Evolutionary conservation across 2,797 vertebrate genomes (phyloP).

Genomic region (Scolopax rusticola): DNA sequence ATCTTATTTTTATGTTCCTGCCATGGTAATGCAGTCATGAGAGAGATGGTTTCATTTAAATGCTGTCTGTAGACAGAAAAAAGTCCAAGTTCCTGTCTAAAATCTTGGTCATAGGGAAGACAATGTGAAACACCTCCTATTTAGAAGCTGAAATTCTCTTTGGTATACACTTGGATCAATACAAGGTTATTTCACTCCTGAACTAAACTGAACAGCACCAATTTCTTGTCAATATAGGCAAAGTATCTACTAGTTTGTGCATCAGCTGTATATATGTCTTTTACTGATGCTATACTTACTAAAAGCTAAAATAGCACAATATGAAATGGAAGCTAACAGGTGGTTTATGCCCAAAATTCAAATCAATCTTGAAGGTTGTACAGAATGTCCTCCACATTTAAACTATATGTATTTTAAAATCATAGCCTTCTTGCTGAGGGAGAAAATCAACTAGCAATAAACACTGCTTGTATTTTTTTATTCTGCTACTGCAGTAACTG

Average conservation of each 20-base stretch:
- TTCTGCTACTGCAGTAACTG: neutral
- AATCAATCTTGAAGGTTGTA: slow-evolving; percentile 35
- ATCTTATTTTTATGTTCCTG: neutral
- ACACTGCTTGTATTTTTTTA: neutral
- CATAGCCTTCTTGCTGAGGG: neutral
- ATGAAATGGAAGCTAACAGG: neutral
- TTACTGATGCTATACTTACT: slow-evolving; percentile 1
- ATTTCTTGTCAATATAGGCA: slow-evolving; percentile 38
- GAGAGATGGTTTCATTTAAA: neutral
- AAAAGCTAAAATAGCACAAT: slow-evolving; percentile 18
- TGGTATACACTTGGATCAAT: neutral
- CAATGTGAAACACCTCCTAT: neutral
- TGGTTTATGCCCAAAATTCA: slow-evolving; percentile 33
- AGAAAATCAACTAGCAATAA: neutral
- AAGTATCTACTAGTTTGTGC: neutral
- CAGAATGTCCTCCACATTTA: neutral
- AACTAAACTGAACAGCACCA: slow-evolving; percentile 2
- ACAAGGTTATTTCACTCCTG: slow-evolving; percentile 11
- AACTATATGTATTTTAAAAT: slow-evolving; percentile 19
- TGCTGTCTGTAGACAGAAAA: neutral
- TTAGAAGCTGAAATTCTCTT: neutral
- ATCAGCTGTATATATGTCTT: slow-evolving; percentile 8
- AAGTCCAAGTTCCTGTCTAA: neutral
- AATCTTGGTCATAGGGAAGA: neutral
- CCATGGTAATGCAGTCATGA: neutral